Conservation (phyloP, 2,113 vertebrate genomes). For the Ursus arctos region DNA sequence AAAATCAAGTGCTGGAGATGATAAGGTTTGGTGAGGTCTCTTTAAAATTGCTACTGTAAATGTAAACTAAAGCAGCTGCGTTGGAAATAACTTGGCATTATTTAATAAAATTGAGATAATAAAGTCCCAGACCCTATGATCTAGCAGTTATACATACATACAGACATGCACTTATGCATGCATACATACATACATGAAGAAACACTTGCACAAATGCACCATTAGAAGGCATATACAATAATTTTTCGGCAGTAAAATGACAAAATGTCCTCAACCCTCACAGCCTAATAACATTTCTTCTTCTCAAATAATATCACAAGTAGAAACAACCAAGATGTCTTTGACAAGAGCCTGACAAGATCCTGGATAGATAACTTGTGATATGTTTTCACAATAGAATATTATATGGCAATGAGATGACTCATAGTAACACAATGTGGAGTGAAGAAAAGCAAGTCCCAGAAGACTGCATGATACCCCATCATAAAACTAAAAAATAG, state of each 20-base stretch:
- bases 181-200: neutral
- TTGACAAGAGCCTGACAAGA: neutral
- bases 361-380: neutral
- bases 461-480: neutral
- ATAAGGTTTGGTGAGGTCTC: neutral
- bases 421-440: neutral
- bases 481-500: neutral
- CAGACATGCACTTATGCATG: neutral
- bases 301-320: neutral
- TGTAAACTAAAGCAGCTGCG: neutral
- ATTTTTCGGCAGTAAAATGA: conserved; percentile 26
- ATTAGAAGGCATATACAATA: neutral
- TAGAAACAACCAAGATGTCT: neutral
- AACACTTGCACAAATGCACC: neutral
- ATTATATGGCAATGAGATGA: neutral
- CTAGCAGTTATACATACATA: neutral
- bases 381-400: neutral
- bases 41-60: neutral
- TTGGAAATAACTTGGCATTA: neutral
- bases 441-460: neutral
- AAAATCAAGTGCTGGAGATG: conserved; percentile 9
- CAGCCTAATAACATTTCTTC: too few relatives aligned
- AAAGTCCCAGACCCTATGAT: neutral
- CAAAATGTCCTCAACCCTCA: neutral
- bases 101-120: neutral